These are phyloP conservation scores for Pygmarrhopalites habei DNA, from an alignment of 1,140 invertebrate species.

Conservation along the genomic window DNA sequence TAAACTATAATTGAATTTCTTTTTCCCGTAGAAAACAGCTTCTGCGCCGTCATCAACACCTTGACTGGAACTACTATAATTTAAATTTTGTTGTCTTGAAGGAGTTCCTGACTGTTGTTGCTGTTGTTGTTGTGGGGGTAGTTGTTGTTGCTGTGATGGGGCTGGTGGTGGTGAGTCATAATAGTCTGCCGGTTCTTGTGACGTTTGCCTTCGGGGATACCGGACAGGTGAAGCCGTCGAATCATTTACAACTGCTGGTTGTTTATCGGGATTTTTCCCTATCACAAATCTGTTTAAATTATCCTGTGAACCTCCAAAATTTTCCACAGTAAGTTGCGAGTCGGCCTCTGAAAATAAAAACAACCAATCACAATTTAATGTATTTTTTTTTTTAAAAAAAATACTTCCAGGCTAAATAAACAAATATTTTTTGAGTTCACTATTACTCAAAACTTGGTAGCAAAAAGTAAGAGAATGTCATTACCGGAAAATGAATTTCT, in stretches of 20 bases:
- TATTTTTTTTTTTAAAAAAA: no score
- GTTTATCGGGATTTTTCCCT: conserved; percentile 69
- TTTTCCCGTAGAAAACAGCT: conserved; percentile 32
- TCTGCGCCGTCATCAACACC: conserved; percentile 25
- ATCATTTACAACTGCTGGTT: conserved; percentile 49
- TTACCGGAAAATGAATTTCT: conserved; percentile 77
- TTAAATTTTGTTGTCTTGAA: conserved; percentile 16
- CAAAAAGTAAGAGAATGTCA: no score
- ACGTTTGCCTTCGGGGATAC: conserved; percentile 17
- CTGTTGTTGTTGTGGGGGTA: neutral
- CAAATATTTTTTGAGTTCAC: no score
- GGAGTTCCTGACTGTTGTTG: neutral
- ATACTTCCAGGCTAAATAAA: no score
- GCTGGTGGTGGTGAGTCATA: conserved; percentile 6
- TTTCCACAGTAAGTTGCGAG: conserved; percentile 79
- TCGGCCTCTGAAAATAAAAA: conserved; percentile 69
- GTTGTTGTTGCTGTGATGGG: conserved; percentile 10
- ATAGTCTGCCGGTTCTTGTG: conserved; percentile 25
- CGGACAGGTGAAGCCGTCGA: conserved; percentile 32
- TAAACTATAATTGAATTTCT: conserved; percentile 26
- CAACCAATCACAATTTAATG: no score
- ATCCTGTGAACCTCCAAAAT: conserved; percentile 75
- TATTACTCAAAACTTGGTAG: no score
- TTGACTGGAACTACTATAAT: conserved; percentile 5
- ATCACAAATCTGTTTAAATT: conserved; percentile 52